phyloP scores from a whole-genome alignment of 2,888 invertebrate species.

The Sinodicranocentrus sp. region DNA sequence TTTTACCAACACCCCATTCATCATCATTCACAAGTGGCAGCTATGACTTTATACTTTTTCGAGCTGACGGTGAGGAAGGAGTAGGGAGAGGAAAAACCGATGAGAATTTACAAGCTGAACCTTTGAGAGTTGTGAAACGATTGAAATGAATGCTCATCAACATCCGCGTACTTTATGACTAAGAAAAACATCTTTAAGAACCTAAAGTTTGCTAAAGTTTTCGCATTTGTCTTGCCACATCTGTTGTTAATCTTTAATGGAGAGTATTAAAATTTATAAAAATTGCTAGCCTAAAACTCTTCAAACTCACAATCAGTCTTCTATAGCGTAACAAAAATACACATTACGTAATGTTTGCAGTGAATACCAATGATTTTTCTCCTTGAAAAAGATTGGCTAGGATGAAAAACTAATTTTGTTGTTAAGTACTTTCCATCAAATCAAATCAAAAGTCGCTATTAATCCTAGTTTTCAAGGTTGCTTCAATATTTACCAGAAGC shows the following conservation, averaged over 20 bases:
- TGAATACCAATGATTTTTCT: too few relatives aligned
- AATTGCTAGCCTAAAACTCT: neutral
- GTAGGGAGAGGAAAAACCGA: neutral
- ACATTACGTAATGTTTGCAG: too few relatives aligned
- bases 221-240: conserved; percentile 67
- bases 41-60: conserved; percentile 7
- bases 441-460: too few relatives aligned
- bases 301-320: too few relatives aligned
- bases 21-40: conserved; percentile 62
- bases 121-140: neutral
- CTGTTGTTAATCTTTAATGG: conserved; percentile 63
- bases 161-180: neutral
- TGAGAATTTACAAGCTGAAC: neutral
- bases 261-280: conserved; percentile 8
- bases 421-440: too few relatives aligned
- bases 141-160: neutral
- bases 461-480: too few relatives aligned
- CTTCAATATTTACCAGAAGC: too few relatives aligned
- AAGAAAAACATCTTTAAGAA: too few relatives aligned
- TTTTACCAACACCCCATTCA: conserved; percentile 35
- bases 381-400: too few relatives aligned
- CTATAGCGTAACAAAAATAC: too few relatives aligned
- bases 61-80: conserved; percentile 20
- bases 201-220: too few relatives aligned
- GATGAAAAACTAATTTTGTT: too few relatives aligned